These are phyloP conservation scores for Nomada fucata DNA, from an alignment of 2,888 invertebrate genomes.

Conservation along the genomic window DNA sequence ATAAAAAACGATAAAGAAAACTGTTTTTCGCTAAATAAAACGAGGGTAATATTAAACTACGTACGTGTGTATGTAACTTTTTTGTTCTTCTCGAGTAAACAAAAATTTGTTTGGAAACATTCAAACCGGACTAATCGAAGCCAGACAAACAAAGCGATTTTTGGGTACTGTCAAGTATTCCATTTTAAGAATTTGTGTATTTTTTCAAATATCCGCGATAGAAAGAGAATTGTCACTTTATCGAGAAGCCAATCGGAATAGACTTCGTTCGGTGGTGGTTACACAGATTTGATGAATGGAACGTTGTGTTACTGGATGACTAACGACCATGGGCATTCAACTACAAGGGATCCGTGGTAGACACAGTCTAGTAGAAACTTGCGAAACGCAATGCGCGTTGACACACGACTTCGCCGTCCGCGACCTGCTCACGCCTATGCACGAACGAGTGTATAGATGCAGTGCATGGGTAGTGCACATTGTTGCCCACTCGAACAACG, in stretches of 20 bases:
- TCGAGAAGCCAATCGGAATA: not conserved
- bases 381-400: conserved; percentile 71
- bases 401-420: conserved; percentile 69
- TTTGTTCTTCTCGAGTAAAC: too few relatives aligned
- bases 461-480: conserved; percentile 44
- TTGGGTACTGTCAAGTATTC: too few relatives aligned
- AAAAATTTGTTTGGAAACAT: too few relatives aligned
- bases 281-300: conserved; percentile 58
- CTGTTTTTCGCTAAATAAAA: too few relatives aligned
- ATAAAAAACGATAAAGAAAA: too few relatives aligned
- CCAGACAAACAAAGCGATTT: too few relatives aligned
- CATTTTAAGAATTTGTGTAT: too few relatives aligned
- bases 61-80: too few relatives aligned
- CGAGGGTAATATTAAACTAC: too few relatives aligned
- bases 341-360: conserved; percentile 64
- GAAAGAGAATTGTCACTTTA: not conserved
- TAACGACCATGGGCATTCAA: conserved; percentile 58
- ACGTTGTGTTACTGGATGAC: conserved; percentile 54
- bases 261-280: not conserved
- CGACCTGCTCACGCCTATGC: conserved; percentile 74
- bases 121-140: too few relatives aligned
- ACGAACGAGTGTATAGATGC: conserved; percentile 56
- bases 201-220: not conserved
- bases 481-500: conserved; percentile 64
- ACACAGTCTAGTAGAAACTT: conserved; percentile 68